Percentiles rank a stretch among this genome's conserved stretches.
phyloP scores from a whole-genome alignment of 2,113 vertebrate genomes.

The Cochlearius cochlearius region DNA sequence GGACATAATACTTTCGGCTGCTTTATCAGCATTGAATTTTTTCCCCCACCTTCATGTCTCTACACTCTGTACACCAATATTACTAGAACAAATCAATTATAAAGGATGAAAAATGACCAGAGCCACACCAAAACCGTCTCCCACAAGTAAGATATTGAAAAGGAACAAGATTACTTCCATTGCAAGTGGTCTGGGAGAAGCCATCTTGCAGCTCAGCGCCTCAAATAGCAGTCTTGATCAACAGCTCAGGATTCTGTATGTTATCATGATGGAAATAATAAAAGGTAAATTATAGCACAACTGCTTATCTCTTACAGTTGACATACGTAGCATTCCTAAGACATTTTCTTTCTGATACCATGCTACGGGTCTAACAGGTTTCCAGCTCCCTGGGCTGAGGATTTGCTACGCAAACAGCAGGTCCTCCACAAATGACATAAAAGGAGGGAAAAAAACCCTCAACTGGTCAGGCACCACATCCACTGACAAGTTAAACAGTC shows the following conservation, averaged over 20 bases:
- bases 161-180: neutral
- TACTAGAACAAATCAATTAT: conserved; percentile 44
- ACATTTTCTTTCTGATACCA: neutral
- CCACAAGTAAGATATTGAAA: neutral
- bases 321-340: neutral
- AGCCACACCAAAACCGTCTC: conserved; percentile 7
- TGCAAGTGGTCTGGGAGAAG: conserved; percentile 1
- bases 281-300: neutral
- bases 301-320: neutral
- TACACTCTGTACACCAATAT: neutral
- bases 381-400: neutral
- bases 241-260: neutral
- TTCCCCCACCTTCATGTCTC: neutral
- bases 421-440: neutral
- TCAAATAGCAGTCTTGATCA: neutral
- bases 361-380: neutral
- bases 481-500: neutral
- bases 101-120: conserved; percentile 34
- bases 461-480: neutral
- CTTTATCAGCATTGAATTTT: neutral
- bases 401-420: neutral
- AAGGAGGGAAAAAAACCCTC: neutral
- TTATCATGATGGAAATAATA: neutral
- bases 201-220: conserved; percentile 12
- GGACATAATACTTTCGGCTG: neutral